Percentiles rank a stretch among this genome's conserved stretches.
phyloP scores from a whole-genome alignment of 2,113 vertebrate species.

The Hippocampus guttulatus region DNA sequence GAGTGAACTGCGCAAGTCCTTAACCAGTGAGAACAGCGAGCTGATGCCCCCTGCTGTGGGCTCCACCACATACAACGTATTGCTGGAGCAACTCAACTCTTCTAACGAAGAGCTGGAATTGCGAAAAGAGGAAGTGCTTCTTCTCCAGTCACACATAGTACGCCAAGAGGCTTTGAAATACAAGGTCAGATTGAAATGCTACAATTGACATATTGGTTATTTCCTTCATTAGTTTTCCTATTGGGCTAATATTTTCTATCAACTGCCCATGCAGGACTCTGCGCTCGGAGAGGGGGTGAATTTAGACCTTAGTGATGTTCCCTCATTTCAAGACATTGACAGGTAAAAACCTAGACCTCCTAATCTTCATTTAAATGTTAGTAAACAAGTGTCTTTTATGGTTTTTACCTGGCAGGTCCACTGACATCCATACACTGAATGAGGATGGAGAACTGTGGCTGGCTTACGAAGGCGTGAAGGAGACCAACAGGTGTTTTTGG shows the following conservation, averaged over 20 bases:
- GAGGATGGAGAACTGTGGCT: conserved; percentile 97
- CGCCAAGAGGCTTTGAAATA: conserved; percentile 87
- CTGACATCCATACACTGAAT: conserved; percentile 83
- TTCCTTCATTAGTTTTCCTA: background rate
- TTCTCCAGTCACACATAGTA: conserved; percentile 89
- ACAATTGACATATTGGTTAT: background rate
- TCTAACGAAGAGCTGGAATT: conserved; percentile 90
- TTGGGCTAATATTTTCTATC: background rate
- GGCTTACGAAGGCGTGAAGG: conserved; percentile 95
- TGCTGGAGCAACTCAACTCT: conserved; percentile 87
- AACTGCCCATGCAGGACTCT: conserved; percentile 46
- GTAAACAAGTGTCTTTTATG: background rate
- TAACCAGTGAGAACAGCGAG: conserved; percentile 73
- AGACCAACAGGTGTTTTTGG: conserved; percentile 86
- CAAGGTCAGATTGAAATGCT: conserved; percentile 72
- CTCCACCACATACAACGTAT: conserved; percentile 79
- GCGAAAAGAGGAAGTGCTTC: conserved; percentile 93
- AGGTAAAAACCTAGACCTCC: conserved; percentile 28
- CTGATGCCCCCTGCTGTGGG: conserved; percentile 74
- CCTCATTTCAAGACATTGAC: conserved; percentile 40
- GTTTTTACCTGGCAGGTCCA: conserved; percentile 68
- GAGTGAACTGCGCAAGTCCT: conserved; percentile 82
- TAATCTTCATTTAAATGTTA: background rate
- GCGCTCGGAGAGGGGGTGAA: conserved; percentile 48
- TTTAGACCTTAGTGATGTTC: conserved; percentile 46